Base-by-base conservation (phyloP, 2,797 vertebrate genomes). In the Prunella strophiata region DNA sequence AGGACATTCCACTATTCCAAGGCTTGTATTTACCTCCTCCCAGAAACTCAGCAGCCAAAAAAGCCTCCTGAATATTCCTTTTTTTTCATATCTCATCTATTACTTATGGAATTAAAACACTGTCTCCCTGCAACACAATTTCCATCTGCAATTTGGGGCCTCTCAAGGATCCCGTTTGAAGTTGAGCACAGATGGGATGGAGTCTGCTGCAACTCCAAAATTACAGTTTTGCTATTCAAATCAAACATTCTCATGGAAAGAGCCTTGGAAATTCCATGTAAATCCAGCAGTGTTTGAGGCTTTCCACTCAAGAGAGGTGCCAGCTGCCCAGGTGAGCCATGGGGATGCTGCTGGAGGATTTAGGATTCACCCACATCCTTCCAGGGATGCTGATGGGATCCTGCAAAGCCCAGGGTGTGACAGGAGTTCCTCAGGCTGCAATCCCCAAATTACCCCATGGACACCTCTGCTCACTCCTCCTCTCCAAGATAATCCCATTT, bases 381-480 rank as follows among this genome's bases (percentile, higher is more conserved):
- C 42, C 61, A 36, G 43, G 25, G 88, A 42, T 10, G 71, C 52
- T 62, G 57, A 17, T 8, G 16, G 78, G 30, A 34, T 38, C 61
- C 61, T 14, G 51, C 65, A 47, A 30, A 73, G 1, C 29, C 26
- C 72, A 3, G 52, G 51, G 18, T 19, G 50, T 2, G 27, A 29
- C 10, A 40, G 36, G 58, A 32, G 22, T 0, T 68, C 81, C 66
- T 10, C 2, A 5, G 54, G 36, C 59, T 25, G n/a, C 9, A 29
- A 32, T 1, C 17, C 67, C 58, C 10, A 3, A 18, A 65, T 23
- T 23, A 17, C 5, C 36, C 8, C 5, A 0, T 0, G 2, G 65
- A 40, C n/a, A 54, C 10, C 0, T n/a, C 18, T 40, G 52, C 7
- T 61, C 5, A 0, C 43, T 40, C 45, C 63, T 79, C 21, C 59